Base-by-base conservation (phyloP, 2,888 invertebrate genomes). In the Leucophenga montana region DNA sequence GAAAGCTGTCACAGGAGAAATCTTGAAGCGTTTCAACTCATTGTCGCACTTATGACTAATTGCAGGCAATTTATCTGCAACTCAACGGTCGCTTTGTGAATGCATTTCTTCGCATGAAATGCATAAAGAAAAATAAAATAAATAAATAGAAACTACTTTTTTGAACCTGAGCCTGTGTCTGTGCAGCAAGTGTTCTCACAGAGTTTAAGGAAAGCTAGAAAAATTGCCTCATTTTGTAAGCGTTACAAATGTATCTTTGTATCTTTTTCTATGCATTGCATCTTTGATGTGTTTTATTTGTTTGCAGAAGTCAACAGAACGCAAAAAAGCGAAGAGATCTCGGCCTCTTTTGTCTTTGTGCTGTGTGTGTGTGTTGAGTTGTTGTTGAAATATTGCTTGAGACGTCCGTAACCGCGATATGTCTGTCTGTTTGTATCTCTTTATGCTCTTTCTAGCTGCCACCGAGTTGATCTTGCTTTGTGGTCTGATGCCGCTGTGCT, bases 41-140 rank as follows among this genome's bases (percentile, higher is more conserved):
- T 68, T 65, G 68, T 44, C 39, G 33, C 68, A 66, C 39, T 59
- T 69, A 69, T 75, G 78, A 85, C 80, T 77, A 82, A 85, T 85
- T 78, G 84, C 84, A 69, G 13, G 62, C 74, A 77, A 85, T 85
- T 84, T 83, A 78, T 84, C 82, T 76, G 78, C 64, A 77, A 75
- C 78, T 79, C 79, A 79, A 66, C 77, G 39, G 27, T 33, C 59
- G 11, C 22, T 22, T 50, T 18, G 27, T 27, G 27, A 39, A 39
- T 39, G 39, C 39, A 39, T 3, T 54, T 20, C 18, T 22, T 20
- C 54, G 18, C 54, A 11, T 54, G 54, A 54, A 54, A 16, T 54
- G 54, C 54, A 54, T 54, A 22, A 3, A 39, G 11, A 39, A 39
- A 39, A 39, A 39, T 11, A 39, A 39, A 39, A 39, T 2, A 27